Conservation (phyloP, 2,888 invertebrate species). For the Ischnura elegans region DNA sequence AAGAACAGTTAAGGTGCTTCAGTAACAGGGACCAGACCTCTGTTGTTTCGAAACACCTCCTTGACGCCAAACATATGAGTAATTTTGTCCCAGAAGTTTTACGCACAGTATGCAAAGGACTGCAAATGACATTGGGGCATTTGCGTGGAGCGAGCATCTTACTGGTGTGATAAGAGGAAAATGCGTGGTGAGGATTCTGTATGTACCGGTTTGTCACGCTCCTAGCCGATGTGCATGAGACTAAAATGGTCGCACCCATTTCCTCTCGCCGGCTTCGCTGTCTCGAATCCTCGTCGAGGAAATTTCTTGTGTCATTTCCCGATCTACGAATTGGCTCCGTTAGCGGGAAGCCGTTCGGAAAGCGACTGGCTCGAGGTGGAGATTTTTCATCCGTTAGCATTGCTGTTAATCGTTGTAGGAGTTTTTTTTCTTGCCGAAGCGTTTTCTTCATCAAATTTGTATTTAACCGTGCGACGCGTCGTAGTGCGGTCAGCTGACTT, state of each 20-base stretch:
- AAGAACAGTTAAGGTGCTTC: too few species aligned
- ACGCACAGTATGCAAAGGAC: too few species aligned
- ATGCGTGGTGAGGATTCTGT: neutral
- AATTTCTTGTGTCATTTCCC: neutral
- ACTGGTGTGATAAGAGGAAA: neutral
- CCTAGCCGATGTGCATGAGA: neutral
- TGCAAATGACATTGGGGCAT: neutral
- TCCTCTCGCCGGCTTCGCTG: neutral
- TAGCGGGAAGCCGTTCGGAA: neutral
- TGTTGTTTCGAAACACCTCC: too few species aligned
- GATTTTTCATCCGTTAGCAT: neutral
- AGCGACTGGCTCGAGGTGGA: neutral
- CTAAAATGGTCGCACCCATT: neutral
- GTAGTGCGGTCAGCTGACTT: too few species aligned
- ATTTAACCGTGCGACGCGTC: too few species aligned
- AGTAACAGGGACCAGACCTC: too few species aligned
- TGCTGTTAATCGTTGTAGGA: neutral
- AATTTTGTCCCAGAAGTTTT: too few species aligned
- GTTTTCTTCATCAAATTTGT: neutral
- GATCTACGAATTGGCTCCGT: neutral
- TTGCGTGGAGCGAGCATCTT: neutral
- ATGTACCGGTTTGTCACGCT: conserved; percentile 14
- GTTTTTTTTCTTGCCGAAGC: neutral
- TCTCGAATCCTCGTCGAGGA: neutral
- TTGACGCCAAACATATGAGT: too few species aligned